Evolutionary conservation across 2,113 vertebrate genomes (phyloP).

Genomic region (Rhinolophus ferrumequinum): DNA sequence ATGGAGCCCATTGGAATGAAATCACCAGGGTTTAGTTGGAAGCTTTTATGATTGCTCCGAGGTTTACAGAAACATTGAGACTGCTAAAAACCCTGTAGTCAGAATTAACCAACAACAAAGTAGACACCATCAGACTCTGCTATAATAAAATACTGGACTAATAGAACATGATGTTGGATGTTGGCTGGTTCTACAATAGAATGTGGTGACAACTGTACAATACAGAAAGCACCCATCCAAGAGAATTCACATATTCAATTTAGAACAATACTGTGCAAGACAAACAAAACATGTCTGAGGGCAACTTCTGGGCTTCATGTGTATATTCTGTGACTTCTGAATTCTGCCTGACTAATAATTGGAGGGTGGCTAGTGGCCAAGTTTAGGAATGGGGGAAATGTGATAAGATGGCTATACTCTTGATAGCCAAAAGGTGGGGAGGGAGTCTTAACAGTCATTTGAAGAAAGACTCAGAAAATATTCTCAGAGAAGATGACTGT

Average conservation of each 20-base stretch:
- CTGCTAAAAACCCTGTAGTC: background rate
- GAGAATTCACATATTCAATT: background rate
- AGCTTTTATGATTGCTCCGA: background rate
- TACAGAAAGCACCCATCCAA: background rate
- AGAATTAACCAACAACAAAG: background rate
- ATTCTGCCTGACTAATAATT: background rate
- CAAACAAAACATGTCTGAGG: background rate
- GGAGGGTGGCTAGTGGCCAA: background rate
- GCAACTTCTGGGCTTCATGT: background rate
- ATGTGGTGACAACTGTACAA: constrained; percentile 8
- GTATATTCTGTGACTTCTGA: background rate
- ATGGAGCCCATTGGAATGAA: background rate
- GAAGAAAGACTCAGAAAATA: background rate
- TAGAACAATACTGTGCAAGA: background rate
- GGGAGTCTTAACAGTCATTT: background rate
- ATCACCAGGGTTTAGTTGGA: background rate
- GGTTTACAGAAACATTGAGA: background rate
- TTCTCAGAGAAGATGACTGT: background rate
- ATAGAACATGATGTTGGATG: background rate
- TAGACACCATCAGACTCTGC: background rate
- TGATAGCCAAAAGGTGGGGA: background rate
- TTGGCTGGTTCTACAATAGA: background rate
- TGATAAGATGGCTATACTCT: background rate
- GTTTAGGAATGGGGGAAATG: background rate
- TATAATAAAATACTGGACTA: background rate